Conservation (phyloP, 1,140 invertebrate genomes). For the Mizuhopecten yessoensis region DNA sequence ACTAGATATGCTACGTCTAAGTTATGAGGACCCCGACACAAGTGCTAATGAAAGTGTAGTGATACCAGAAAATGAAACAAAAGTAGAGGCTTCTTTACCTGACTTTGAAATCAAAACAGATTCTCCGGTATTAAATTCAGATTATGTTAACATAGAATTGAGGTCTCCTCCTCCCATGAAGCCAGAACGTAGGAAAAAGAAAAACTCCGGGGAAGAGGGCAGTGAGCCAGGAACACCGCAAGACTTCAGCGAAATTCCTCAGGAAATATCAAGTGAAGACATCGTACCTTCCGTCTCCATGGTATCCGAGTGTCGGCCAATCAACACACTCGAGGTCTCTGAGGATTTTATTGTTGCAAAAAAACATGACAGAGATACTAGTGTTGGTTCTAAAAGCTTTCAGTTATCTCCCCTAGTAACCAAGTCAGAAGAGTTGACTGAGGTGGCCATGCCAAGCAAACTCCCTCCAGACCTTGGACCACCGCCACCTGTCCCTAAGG, state of each 20-base stretch:
- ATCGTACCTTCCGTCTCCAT: slow-evolving; percentile 45
- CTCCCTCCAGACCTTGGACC: neutral
- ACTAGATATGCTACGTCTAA: slow-evolving; percentile 70
- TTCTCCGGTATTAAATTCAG: neutral
- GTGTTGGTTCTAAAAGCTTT: slow-evolving; percentile 58
- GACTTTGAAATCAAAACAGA: neutral
- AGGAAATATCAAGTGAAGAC: slow-evolving; percentile 52
- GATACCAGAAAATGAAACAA: slow-evolving; percentile 29
- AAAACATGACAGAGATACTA: slow-evolving; percentile 58
- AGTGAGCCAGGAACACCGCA: slow-evolving; percentile 43
- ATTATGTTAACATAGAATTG: slow-evolving; percentile 49
- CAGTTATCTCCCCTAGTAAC: slow-evolving; percentile 53
- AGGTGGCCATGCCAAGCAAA: neutral
- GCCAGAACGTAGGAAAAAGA: slow-evolving; percentile 74
- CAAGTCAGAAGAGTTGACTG: slow-evolving; percentile 17
- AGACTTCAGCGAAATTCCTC: slow-evolving; percentile 45
- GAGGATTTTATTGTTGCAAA: slow-evolving; percentile 65
- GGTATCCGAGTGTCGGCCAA: neutral
- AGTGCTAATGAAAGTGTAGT: slow-evolving; percentile 50
- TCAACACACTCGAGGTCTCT: slow-evolving; percentile 54
- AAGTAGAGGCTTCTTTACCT: slow-evolving; percentile 39
- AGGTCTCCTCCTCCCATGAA: slow-evolving; percentile 68
- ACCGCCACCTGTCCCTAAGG: slow-evolving; percentile 27
- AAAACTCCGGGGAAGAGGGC: slow-evolving; percentile 64
- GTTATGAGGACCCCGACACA: slow-evolving; percentile 68